Evolutionary conservation across 2,888 invertebrate species (phyloP), one percentile per base, ranked within the genome.

Genomic region (Tolmerus cingulatus): DNA sequence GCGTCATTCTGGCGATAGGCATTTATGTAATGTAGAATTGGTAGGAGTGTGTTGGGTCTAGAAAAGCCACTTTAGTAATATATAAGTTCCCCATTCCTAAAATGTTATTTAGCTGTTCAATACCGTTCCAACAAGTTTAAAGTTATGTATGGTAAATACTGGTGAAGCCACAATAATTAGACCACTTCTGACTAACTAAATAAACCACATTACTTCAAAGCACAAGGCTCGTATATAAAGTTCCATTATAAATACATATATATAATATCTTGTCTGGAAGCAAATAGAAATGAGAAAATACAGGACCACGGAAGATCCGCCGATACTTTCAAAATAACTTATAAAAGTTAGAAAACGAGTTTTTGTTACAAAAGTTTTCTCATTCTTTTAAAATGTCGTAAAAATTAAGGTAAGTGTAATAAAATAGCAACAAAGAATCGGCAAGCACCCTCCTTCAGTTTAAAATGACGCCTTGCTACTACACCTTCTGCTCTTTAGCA

Each of bases 361-460:
- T 79, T 43, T 27, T 46, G 16, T 51, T 79, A 2, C 23, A 30
- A 79, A 79, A 79, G 55, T 79, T 79, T 79, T 51, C 79, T 79
- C 79, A 79, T 79, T 51, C 30, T 46, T 79, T 46, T 79, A 23
- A 79, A 79, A 79, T 51, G 27, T 34, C 51, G 27, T 79, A 79
- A 79, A 79, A 79, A 79, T 79, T 79, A 79, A 79, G 51, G 79
- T 79, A 51, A 79, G 79, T 51, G 79, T 40, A 79, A 79, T 79
- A 79, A 79, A 79, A 66, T 2, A 51, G 40, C 79, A 46, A 79
- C 51, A 23, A 79, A 79, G 79, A 46, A 12, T 30, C 55, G 51
- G 51, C 23, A 30, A 79, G 51, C 55, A 19, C 14, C 19, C 43
- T 43, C 19, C 43, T 19, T 23, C 30, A 43, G 37, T 23, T 16